Evolutionary conservation across 2,113 vertebrate species (phyloP).

Genomic region (Pterocles burchelli): DNA sequence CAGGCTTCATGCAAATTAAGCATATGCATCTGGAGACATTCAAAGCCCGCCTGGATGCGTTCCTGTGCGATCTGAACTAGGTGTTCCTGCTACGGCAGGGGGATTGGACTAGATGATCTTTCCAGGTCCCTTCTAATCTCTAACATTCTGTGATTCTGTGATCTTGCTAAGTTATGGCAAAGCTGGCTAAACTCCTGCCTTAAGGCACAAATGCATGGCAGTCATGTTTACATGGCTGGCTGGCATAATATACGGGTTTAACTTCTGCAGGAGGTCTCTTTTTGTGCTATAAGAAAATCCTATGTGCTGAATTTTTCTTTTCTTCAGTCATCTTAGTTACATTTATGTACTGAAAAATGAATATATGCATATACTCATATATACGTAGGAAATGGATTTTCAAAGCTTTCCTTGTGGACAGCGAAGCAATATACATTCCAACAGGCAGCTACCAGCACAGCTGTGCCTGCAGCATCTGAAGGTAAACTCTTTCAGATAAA

Average conservation of each 20-base stretch:
- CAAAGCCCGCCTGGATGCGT: too few species aligned
- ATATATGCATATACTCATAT: not conserved
- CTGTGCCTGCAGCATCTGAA: not conserved
- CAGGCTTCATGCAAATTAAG: conserved; percentile 19
- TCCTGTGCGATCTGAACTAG: too few species aligned
- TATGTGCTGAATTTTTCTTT: not conserved
- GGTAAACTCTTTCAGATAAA: not conserved
- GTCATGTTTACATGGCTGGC: not conserved
- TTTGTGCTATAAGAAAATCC: not conserved
- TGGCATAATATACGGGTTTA: not conserved
- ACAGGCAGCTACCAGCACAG: not conserved
- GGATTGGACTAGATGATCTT: too few species aligned
- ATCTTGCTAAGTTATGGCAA: not conserved
- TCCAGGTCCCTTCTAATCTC: too few species aligned
- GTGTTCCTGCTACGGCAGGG: too few species aligned
- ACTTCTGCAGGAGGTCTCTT: not conserved
- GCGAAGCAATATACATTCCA: not conserved
- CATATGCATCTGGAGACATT: too few species aligned
- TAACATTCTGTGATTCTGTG: too few species aligned
- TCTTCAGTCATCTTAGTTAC: not conserved
- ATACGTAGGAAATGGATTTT: not conserved
- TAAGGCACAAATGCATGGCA: not conserved
- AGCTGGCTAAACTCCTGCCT: conserved; percentile 6
- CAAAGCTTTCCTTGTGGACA: not conserved
- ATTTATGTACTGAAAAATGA: not conserved